Base-by-base conservation (phyloP, 2,797 vertebrate species). In the Vultur gryphus region DNA sequence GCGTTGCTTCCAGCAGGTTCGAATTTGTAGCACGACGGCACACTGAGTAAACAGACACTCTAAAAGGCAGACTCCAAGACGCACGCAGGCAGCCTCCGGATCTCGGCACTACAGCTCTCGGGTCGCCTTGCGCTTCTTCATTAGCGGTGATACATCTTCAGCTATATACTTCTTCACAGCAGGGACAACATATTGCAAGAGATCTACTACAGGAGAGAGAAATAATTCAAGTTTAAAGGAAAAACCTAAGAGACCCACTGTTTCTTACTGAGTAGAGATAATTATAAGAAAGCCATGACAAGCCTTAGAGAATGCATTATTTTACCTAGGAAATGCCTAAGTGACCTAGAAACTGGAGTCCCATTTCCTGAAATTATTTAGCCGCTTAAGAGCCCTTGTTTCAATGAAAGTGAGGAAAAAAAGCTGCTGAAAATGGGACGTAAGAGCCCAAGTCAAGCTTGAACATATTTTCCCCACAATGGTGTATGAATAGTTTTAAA, bases 341-440 rank as follows among this genome's bases (percentile, higher is more conserved):
- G 90, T 64, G 93, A 89, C 95, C 90, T 57, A 49, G 84, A 81
- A 94, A 82, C 78, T 10, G 20, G 18, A 95, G 92, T 52, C 80
- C 81, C 89, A 79, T 78, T 94, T 95, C 93, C 95, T 92, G 84
- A 90, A 93, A 84, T 93, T 81, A 96, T 93, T 93, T 49, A 59
- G 12, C 54, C 5, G 4, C 72, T 91, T 75, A 89, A 80, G 94
- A 90, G 94, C 94, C 69, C 57, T 41, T 13, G 62, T 64, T 84
- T 84, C 88, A 90, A 86, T 48, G 80, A 71, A 80, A 87, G 79
- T 4, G 19, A 73, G 25, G 25, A 37, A 19, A 35, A 55, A 83
- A 65, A 54, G 35, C 81, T 52, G 75, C 70, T 7, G 31, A 20
- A 55, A 96, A 84, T 9, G 66, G 70, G 62, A 44, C 25, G 0